Base-by-base conservation (phyloP, 2,113 vertebrate species). In the Nannobrachium achirus region DNA sequence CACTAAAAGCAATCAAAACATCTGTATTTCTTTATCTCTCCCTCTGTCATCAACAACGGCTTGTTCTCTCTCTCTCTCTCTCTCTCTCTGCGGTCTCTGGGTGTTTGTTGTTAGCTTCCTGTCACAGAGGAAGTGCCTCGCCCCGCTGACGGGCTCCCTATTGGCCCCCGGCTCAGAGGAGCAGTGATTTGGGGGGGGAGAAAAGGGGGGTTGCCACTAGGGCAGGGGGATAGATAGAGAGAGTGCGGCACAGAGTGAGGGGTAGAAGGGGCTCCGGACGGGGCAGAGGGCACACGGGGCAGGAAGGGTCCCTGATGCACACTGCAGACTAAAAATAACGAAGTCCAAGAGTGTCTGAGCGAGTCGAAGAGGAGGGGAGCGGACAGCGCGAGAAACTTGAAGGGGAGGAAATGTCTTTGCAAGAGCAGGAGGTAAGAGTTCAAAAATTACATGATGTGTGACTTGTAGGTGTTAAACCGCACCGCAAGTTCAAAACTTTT, bases 71-170 rank as follows among this genome's bases (percentile, higher is more conserved):
- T 45, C 25, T 38, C 50, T 52, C 19, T 33, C 61, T 19, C 0
- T 16, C 19, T 53, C 46, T 42, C 50, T 40, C 49, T 63, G 69
- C 44, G 13, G 4, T 39, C n/a, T 73, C 75, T 77, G 46, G 75
- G 72, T 91, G 84, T 91, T 88, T 88, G 87, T 75, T 89, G 89
- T 86, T 87, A 8, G 81, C 85, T 93, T 92, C 91, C 89, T 93
- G 91, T 93, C 76, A 85, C 86, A 93, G 70, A 92, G 93, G 92
- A 93, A 93, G 90, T 89, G 89, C 90, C 89, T 91, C 91, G 79
- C 91, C 92, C 91, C 78, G 77, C 77, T 19, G 63, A 76, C 80
- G 80, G 57, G 53, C 83, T 85, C 84, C 79, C 78, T 39, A 89
- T 90, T 91, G 89, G 91, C 71, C 69, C 67, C 6, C 20, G 16